Evolutionary conservation across 2,797 vertebrate species (phyloP).

Genomic region (Eulemur coronatus): DNA sequence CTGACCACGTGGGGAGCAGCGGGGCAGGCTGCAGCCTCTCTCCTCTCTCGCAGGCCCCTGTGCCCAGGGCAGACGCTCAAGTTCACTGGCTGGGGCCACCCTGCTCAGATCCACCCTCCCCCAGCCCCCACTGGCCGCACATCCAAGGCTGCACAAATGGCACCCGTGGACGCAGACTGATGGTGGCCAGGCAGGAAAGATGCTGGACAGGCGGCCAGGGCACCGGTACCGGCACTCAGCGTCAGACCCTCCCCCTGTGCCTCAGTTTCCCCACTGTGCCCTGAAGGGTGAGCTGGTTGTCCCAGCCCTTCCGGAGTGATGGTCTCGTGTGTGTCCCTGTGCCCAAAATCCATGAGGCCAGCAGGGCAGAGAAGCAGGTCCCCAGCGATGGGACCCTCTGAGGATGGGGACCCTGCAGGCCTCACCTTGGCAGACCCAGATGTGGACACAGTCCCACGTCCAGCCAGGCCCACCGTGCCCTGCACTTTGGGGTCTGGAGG

Average conservation of each 20-base stretch:
- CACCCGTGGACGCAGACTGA: accelerated
- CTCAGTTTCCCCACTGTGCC: not conserved
- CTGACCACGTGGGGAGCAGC: accelerated
- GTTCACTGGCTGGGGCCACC: accelerated
- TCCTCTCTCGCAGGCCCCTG: too few relatives aligned
- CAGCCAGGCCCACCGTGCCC: not conserved
- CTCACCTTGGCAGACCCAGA: not conserved
- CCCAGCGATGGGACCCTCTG: accelerated
- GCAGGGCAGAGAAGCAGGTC: not conserved
- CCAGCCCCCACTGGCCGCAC: accelerated
- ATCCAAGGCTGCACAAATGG: not conserved
- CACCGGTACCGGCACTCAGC: not conserved
- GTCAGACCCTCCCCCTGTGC: accelerated
- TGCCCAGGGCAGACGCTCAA: accelerated
- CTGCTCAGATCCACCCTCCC: not conserved
- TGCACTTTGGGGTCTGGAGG: not conserved
- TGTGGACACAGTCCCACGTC: accelerated
- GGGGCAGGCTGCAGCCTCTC: accelerated
- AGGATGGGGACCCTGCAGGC: accelerated
- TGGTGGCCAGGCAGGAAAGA: not conserved
- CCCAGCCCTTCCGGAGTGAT: not conserved
- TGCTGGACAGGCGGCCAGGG: accelerated
- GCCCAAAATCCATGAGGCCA: not conserved
- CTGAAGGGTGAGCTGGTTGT: not conserved
- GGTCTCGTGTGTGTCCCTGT: accelerated